Evolutionary conservation across 2,888 invertebrate genomes (phyloP).

Genomic region (Pherbina coryleti): DNA sequence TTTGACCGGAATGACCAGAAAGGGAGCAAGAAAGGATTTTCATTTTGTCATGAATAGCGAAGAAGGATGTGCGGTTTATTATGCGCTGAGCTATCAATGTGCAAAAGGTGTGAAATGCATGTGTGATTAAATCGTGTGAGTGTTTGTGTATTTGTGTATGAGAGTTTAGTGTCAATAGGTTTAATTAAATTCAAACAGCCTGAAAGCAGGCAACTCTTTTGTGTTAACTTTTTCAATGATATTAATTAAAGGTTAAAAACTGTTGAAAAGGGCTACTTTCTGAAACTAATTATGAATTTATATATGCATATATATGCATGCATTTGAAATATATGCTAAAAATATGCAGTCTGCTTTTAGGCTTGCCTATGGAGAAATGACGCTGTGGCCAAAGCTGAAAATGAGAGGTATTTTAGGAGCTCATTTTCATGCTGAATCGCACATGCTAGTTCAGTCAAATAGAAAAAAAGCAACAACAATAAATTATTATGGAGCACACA

Average conservation of each 20-base stretch:
- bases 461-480: too few relatives aligned
- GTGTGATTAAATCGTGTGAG: not conserved
- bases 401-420: too few relatives aligned
- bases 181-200: slow-evolving; percentile 4
- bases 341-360: too few relatives aligned
- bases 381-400: too few relatives aligned
- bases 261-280: too few relatives aligned
- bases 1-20: slow-evolving; percentile 54
- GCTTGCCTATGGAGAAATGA: too few relatives aligned
- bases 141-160: not conserved
- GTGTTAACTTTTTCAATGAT: not conserved
- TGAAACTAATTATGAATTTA: too few relatives aligned
- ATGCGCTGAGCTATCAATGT: not conserved
- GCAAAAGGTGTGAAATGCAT: not conserved
- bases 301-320: too few relatives aligned
- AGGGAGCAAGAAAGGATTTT: slow-evolving; percentile 4
- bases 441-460: too few relatives aligned
- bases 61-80: not conserved
- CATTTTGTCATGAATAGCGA: slow-evolving; percentile 15
- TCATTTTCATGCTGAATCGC: too few relatives aligned
- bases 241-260: too few relatives aligned
- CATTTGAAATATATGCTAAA: too few relatives aligned
- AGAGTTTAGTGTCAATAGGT: not conserved
- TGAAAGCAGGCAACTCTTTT: not conserved
- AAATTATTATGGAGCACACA: not conserved